A percentile compares a stretch with the other conserved stretches of the same genome.
phyloP scores from a whole-genome alignment of 1,140 invertebrate genomes.

The Telenomus remus region DNA sequence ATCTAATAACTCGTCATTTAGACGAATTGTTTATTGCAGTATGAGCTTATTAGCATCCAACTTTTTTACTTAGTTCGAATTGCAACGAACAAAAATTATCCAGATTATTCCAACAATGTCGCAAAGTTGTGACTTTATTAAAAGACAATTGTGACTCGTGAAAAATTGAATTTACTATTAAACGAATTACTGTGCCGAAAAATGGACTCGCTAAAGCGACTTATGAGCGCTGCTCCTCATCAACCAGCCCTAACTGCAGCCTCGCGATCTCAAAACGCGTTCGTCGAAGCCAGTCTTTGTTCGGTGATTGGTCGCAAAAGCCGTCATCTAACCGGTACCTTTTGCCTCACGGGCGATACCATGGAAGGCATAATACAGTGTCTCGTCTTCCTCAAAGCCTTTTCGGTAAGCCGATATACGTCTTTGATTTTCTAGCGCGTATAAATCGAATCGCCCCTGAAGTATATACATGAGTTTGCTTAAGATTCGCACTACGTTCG shows the following conservation, averaged over 20 bases:
- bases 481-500: neutral
- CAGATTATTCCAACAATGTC: neutral
- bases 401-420: slow-evolving; percentile 83
- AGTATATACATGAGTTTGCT: slow-evolving; percentile 6
- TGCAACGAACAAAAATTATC: no score
- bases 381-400: slow-evolving; percentile 92
- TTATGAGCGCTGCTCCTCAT: slow-evolving; percentile 82
- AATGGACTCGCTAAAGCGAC: slow-evolving; percentile 86
- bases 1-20: no score
- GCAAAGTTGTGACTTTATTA: neutral
- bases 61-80: no score
- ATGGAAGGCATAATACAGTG: slow-evolving; percentile 95
- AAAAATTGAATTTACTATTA: neutral
- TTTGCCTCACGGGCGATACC: slow-evolving; percentile 90
- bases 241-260: slow-evolving; percentile 79
- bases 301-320: slow-evolving; percentile 85
- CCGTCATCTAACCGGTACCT: slow-evolving; percentile 88
- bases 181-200: slow-evolving; percentile 19
- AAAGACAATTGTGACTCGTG: neutral
- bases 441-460: slow-evolving; percentile 26
- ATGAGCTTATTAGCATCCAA: no score
- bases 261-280: slow-evolving; percentile 79
- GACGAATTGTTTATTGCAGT: no score
- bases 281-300: slow-evolving; percentile 85
- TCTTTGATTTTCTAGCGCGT: slow-evolving; percentile 49